These are phyloP conservation scores for Agriopis aurantiaria DNA, from an alignment of 2,888 invertebrate species.

Conservation along the genomic window DNA sequence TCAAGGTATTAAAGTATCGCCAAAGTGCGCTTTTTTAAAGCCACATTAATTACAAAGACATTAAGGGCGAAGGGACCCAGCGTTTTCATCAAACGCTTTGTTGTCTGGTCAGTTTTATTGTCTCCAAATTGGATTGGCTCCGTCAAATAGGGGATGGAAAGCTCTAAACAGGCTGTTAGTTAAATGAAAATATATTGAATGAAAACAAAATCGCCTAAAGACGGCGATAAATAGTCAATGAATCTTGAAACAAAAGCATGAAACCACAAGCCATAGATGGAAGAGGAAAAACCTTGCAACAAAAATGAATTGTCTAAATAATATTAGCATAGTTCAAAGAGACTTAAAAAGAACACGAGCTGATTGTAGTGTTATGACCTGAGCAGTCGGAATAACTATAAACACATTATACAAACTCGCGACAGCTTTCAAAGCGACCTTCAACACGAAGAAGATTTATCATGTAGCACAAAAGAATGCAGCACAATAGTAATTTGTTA, in stretches of 20 bases:
- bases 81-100: slow-evolving; percentile 46
- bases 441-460: slow-evolving; percentile 42
- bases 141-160: slow-evolving; percentile 21
- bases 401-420: slow-evolving; percentile 32
- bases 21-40: neutral
- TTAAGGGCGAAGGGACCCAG: slow-evolving; percentile 41
- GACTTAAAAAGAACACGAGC: slow-evolving; percentile 9
- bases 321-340: slow-evolving; percentile 6
- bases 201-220: neutral
- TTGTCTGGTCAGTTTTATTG: slow-evolving; percentile 44
- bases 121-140: slow-evolving; percentile 37
- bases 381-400: slow-evolving; percentile 11
- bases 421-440: slow-evolving; percentile 39
- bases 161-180: slow-evolving; percentile 18
- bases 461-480: slow-evolving; percentile 40
- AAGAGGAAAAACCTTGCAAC: slow-evolving; percentile 19
- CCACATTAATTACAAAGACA: slow-evolving; percentile 42
- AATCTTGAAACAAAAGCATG: neutral
- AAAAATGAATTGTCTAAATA: slow-evolving; percentile 10
- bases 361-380: slow-evolving; percentile 21
- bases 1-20: slow-evolving; percentile 11
- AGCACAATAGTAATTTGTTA: slow-evolving; percentile 37
- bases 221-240: neutral
- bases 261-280: slow-evolving; percentile 1
- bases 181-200: slow-evolving; percentile 1